phyloP scores from a whole-genome alignment of 2,113 vertebrate genomes.

The Hydrochoerus hydrochaeris region DNA sequence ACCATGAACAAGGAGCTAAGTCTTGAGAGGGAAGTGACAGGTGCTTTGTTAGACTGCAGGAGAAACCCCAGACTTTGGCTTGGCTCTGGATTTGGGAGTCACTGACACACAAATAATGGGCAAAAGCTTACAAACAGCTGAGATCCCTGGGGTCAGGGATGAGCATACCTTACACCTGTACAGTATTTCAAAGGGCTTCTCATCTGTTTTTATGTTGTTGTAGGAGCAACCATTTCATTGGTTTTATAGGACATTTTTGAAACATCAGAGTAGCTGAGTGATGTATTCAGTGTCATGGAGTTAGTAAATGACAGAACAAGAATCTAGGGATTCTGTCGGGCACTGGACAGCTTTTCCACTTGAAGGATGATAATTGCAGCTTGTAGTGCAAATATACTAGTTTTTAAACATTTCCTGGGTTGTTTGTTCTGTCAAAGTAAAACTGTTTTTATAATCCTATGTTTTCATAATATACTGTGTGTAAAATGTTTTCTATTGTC shows the following conservation, averaged over 20 bases:
- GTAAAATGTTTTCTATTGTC: background rate
- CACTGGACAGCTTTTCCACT: background rate
- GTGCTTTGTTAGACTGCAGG: background rate
- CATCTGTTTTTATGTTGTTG: background rate
- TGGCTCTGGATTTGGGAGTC: background rate
- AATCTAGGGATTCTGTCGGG: background rate
- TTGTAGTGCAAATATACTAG: background rate
- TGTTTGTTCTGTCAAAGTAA: background rate
- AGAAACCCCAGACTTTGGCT: background rate
- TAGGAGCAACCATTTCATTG: background rate
- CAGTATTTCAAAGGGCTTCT: background rate
- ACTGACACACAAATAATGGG: background rate
- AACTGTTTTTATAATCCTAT: background rate
- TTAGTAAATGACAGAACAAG: background rate
- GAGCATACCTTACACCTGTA: too few relatives aligned
- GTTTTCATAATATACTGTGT: background rate
- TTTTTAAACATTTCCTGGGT: background rate
- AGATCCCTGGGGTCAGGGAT: background rate
- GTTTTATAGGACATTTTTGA: background rate
- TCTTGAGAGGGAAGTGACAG: background rate
- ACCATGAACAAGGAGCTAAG: background rate
- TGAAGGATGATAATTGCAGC: background rate
- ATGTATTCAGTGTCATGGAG: background rate
- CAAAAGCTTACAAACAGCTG: background rate
- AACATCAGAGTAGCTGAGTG: background rate